Conservation (phyloP, 2,797 vertebrate genomes). For the Alcedo quadribrachys region DNA sequence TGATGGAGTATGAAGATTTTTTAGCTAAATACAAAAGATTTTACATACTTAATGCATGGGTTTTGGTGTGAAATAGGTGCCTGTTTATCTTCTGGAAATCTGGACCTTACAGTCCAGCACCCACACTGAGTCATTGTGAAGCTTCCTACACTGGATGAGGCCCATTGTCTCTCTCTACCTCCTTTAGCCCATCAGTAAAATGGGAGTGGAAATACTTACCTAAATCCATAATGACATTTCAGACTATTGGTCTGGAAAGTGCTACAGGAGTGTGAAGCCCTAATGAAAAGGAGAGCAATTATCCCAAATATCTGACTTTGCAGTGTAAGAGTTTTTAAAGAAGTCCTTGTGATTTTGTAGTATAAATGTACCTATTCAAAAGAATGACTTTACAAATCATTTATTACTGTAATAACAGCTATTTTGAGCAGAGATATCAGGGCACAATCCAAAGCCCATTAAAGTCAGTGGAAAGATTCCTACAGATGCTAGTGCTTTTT, state of each 20-base stretch:
- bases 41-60: not conserved
- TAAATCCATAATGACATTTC: slow-evolving; percentile 46
- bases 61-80: not conserved
- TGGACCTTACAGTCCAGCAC: not conserved
- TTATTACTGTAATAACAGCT: slow-evolving; percentile 66
- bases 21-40: not conserved
- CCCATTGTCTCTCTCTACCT: slow-evolving; percentile 20
- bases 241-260: slow-evolving; percentile 54
- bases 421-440: slow-evolving; percentile 60
- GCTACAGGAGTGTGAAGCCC: slow-evolving; percentile 42
- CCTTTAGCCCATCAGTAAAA: slow-evolving; percentile 44
- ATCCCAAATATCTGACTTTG: slow-evolving; percentile 52
- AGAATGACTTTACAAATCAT: slow-evolving; percentile 62
- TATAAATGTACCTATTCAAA: slow-evolving; percentile 62
- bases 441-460: slow-evolving; percentile 61
- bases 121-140: not conserved
- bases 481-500: slow-evolving; percentile 56
- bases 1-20: not conserved
- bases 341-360: slow-evolving; percentile 63
- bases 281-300: slow-evolving; percentile 68
- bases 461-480: slow-evolving; percentile 66
- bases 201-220: slow-evolving; percentile 33
- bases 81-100: not conserved
- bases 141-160: not conserved
- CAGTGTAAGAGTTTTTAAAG: slow-evolving; percentile 65